Evolutionary conservation across 2,888 invertebrate species (phyloP).

Genomic region (Lasioglossum vierecki): DNA sequence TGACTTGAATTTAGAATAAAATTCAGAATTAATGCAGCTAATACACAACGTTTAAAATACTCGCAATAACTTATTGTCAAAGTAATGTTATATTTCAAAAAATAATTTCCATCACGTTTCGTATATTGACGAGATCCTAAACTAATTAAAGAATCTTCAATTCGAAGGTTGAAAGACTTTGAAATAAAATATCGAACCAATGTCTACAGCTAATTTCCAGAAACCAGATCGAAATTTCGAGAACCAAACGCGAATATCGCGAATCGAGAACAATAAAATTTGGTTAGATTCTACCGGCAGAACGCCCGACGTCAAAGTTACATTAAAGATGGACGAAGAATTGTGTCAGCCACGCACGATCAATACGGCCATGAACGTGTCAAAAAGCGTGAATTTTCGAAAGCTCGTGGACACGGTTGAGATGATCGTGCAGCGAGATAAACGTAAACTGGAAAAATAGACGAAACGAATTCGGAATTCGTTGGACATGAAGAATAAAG

Average conservation of each 20-base stretch:
- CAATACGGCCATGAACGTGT: not conserved
- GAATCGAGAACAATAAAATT: not conserved
- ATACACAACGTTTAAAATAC: too few relatives aligned
- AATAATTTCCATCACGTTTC: too few relatives aligned
- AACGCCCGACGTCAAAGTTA: not conserved
- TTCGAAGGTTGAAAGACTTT: too few relatives aligned
- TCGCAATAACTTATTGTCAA: too few relatives aligned
- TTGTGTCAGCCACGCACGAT: slow-evolving; percentile 7
- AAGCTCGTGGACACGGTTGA: not conserved
- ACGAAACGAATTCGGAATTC: not conserved
- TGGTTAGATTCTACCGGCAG: not conserved
- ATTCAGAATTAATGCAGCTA: too few relatives aligned
- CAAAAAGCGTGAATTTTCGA: not conserved
- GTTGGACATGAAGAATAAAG: not conserved
- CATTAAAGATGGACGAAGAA: not conserved
- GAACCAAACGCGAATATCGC: not conserved
- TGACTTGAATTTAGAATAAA: too few relatives aligned
- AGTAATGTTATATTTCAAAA: too few relatives aligned
- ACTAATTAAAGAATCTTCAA: too few relatives aligned
- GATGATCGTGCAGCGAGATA: too few relatives aligned
- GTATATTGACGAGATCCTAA: too few relatives aligned
- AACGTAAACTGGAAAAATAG: not conserved
- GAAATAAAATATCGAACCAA: not conserved
- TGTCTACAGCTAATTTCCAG: not conserved
- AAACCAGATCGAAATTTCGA: not conserved